phyloP scores from a whole-genome alignment of 2,888 invertebrate species.

The Tricholauxania praeusta region DNA sequence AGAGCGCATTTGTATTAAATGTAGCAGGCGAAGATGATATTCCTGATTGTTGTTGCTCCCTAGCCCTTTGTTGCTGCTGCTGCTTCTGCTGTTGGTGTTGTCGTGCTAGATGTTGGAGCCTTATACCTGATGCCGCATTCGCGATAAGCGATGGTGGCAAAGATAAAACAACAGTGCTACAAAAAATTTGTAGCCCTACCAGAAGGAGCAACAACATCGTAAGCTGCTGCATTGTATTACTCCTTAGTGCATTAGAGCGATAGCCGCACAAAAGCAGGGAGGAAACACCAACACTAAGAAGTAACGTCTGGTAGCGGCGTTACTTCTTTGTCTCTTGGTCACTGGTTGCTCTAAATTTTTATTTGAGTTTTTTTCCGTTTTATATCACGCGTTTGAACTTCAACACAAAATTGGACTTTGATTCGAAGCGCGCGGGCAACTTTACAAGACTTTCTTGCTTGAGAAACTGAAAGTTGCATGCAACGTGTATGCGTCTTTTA shows the following conservation, averaged over 20 bases:
- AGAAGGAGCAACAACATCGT: conserved; percentile 60
- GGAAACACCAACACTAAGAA: background rate
- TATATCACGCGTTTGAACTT: background rate
- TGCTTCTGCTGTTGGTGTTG: conserved; percentile 37
- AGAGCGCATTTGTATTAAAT: background rate
- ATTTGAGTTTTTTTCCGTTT: conserved; percentile 17
- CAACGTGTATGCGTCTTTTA: conserved; percentile 58
- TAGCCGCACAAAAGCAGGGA: too few relatives aligned
- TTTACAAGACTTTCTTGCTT: conserved; percentile 49
- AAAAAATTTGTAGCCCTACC: conserved; percentile 62
- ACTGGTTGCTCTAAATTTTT: conserved; percentile 10
- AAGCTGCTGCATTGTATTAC: conserved; percentile 52
- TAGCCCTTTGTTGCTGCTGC: conserved; percentile 15
- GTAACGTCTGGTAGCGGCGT: background rate
- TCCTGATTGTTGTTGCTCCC: conserved; percentile 34
- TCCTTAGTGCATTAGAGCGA: conserved; percentile 1
- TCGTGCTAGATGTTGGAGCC: conserved; percentile 46
- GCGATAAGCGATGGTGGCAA: conserved; percentile 65
- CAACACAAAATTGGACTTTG: background rate
- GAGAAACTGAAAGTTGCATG: conserved; percentile 62
- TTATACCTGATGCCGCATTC: conserved; percentile 57
- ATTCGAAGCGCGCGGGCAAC: conserved; percentile 33
- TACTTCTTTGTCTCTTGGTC: conserved; percentile 10
- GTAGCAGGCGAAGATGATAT: conserved; percentile 1
- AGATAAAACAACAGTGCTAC: conserved; percentile 61